Evolutionary conservation across 2,888 invertebrate species (phyloP), one percentile per base, ranked within the genome.

Genomic region (Tanypteryx hageni): DNA sequence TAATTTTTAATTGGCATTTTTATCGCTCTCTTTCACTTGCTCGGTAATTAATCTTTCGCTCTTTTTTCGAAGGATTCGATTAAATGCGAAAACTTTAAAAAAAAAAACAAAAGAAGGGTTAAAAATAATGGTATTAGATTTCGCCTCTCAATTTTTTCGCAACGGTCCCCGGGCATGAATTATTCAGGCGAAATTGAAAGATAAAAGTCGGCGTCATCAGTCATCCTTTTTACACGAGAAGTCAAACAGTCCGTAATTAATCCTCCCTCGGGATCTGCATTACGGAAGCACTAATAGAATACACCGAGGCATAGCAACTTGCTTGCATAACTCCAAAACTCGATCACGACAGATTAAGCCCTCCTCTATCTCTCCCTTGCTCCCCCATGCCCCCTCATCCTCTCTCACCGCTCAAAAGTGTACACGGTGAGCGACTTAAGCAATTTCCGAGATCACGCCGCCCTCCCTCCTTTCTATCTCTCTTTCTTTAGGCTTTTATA

Each of bases 101-200:
- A 76, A 76, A 76, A 27, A 76, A 22, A 61, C 13, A 22, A 76
- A 76, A 22, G 76, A 27, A 76, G 76, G 76, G 76, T 76, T 27
- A 27, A 13, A 76, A 76, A 44, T 44, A 27, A 76, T 76, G 76
- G 76, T 27, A 76, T 76, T 76, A 76, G 27, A 76, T 22, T 76
- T 76, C 76, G 22, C 76, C 76, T 27, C 44, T 27, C 76, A 13
- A 22, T 76, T 27, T 27, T 76, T 76, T 22, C 27, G 76, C 76
- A 27, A 13, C 76, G 76, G 13, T 76, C 27, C 76, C 22, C 22
- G 22, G 11, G 22, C 22, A 76, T 76, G 76, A 76, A 76, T 76
- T 76, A 76, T 76, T 76, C 76, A 76, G 76, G 76, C 76, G 76
- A 76, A 76, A 76, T 76, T 76, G 76, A 76, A 76, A 76, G 76